These are phyloP conservation scores for Batillaria attramentaria DNA, from an alignment of 1,140 invertebrate species.

Conservation along the genomic window DNA sequence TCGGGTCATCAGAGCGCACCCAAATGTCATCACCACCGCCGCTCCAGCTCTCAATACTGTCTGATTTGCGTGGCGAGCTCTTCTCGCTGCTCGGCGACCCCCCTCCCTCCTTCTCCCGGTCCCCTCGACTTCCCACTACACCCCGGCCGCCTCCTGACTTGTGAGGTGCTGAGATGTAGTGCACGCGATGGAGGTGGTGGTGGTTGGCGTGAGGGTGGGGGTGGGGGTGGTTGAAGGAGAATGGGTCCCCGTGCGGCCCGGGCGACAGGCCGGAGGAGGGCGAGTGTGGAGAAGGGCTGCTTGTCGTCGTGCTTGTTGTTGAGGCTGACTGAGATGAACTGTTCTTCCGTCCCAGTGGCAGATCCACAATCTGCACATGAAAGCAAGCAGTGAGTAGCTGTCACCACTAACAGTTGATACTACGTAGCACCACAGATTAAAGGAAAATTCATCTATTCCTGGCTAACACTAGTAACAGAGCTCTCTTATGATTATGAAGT, in stretches of 20 bases:
- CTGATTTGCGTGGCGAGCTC: conserved; percentile 59
- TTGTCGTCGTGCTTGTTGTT: conserved; percentile 69
- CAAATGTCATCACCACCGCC: conserved; percentile 63
- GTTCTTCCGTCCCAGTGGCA: conserved; percentile 83
- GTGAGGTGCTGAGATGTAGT: conserved; percentile 69
- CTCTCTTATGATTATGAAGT: too few species aligned
- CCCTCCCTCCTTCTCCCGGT: conserved; percentile 35
- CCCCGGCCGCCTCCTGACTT: conserved; percentile 68
- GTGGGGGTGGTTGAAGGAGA: conserved; percentile 54
- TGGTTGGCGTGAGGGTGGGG: conserved; percentile 62
- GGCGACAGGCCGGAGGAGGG: conserved; percentile 54
- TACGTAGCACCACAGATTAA: background rate
- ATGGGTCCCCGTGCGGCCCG: conserved; percentile 61
- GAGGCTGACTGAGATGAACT: conserved; percentile 76
- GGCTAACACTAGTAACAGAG: too few species aligned
- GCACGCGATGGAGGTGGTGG: conserved; percentile 73
- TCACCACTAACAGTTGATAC: background rate
- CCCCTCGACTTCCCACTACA: conserved; percentile 28
- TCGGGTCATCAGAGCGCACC: conserved; percentile 64
- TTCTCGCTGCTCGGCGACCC: conserved; percentile 59
- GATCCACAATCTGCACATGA: conserved; percentile 80
- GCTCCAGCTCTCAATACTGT: conserved; percentile 61
- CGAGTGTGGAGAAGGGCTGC: conserved; percentile 74
- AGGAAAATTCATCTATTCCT: background rate
- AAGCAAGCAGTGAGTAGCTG: conserved; percentile 24